Conservation (phyloP, 2,797 vertebrate genomes). For the Poeciliopsis infans region DNA sequence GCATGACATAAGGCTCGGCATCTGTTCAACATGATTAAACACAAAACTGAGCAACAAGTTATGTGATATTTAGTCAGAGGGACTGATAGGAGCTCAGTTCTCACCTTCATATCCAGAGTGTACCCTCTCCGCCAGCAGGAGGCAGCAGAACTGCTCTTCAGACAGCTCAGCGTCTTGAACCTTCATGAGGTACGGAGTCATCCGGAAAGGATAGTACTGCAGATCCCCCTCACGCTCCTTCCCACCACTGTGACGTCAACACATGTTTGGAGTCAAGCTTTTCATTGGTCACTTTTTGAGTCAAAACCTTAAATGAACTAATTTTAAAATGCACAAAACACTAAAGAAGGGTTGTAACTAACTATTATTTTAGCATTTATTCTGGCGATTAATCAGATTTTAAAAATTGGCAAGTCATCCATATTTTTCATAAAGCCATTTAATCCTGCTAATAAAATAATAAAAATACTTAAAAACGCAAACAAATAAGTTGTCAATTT, state of each 20-base stretch:
- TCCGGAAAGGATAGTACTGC: constrained; percentile 91
- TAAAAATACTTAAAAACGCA: too few species aligned
- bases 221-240: constrained; percentile 83
- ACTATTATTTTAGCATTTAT: too few species aligned
- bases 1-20: constrained; percentile 4
- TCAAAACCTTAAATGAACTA: not conserved
- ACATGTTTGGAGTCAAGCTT: not conserved
- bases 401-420: too few species aligned
- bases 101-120: constrained; percentile 98
- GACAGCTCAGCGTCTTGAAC: constrained; percentile 83
- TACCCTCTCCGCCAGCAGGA: constrained; percentile 93
- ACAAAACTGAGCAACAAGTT: not conserved
- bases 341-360: too few species aligned
- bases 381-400: too few species aligned
- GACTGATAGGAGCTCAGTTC: not conserved
- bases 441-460: too few species aligned
- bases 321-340: not conserved
- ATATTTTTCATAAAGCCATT: too few species aligned
- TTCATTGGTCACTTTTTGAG: not conserved
- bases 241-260: constrained; percentile 80
- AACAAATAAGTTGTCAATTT: too few species aligned
- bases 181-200: constrained; percentile 96
- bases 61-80: not conserved
- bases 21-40: not conserved
- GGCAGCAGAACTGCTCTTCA: constrained; percentile 92